Conservation (phyloP, 2,888 invertebrate genomes). For the Leptopterna dolabrata region DNA sequence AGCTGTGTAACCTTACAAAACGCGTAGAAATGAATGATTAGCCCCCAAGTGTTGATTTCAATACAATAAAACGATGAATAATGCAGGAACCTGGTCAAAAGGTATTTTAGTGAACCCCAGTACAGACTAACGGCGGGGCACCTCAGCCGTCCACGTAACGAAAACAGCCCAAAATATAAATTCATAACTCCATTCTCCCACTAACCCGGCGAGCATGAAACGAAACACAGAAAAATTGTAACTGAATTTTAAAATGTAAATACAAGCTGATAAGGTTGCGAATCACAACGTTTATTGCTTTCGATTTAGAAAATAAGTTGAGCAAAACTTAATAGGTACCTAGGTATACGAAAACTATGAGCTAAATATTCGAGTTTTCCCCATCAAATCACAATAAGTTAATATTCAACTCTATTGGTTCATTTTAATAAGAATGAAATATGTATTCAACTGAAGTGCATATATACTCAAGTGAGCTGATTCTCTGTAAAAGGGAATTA, state of each 20-base stretch:
- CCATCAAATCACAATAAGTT: neutral
- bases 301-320: neutral
- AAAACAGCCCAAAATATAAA: neutral
- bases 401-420: neutral
- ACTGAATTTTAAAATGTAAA: neutral
- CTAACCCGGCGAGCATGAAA: neutral
- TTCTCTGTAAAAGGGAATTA: neutral
- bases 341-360: neutral
- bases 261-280: neutral
- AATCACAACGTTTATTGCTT: neutral
- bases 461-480: neutral
- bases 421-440: neutral
- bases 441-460: too few species aligned
- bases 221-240: neutral
- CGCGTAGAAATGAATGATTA: neutral
- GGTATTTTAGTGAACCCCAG: neutral
- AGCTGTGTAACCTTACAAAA: neutral
- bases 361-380: neutral
- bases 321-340: neutral
- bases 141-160: neutral
- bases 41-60: neutral
- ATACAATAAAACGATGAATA: slow-evolving; percentile 18
- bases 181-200: neutral
- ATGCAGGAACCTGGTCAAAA: neutral
- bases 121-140: neutral